These are phyloP conservation scores for Phallusia fumigata DNA, from an alignment of 23 tunicate genomes.

Conservation along the genomic window DNA sequence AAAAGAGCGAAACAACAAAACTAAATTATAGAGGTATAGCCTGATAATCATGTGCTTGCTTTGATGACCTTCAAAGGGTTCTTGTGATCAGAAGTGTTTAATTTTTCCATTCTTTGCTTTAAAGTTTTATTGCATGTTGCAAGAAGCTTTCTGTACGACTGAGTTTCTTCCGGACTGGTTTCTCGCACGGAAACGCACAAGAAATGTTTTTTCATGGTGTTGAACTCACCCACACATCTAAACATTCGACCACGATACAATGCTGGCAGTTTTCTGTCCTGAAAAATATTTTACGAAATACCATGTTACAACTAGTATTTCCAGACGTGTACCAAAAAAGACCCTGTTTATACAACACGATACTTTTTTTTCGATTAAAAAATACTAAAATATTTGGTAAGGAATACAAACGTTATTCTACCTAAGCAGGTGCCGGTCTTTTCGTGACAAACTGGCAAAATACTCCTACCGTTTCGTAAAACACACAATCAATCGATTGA, in stretches of 20 bases:
- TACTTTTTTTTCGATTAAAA: too few relatives aligned
- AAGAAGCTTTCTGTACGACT: constrained; percentile 17
- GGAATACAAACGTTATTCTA: too few relatives aligned
- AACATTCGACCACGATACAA: constrained; percentile 7
- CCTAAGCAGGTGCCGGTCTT: too few relatives aligned
- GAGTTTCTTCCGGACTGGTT: constrained; percentile 20
- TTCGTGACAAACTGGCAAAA: not conserved
- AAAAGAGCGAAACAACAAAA: too few relatives aligned
- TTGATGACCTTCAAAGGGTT: too few relatives aligned
- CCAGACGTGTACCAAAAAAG: too few relatives aligned
- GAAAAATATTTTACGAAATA: too few relatives aligned
- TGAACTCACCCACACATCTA: constrained; percentile 27
- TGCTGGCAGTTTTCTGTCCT: constrained; percentile 8
- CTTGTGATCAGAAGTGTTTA: not conserved
- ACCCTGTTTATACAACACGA: too few relatives aligned
- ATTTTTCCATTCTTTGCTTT: not conserved
- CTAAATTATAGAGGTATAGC: too few relatives aligned
- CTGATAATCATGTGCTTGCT: too few relatives aligned
- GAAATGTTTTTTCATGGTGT: not conserved
- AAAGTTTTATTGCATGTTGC: not conserved
- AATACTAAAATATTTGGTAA: too few relatives aligned
- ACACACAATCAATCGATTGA: constrained; percentile 18
- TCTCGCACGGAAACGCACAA: constrained; percentile 14
- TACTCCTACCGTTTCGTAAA: constrained; percentile 21
- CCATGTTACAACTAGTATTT: too few relatives aligned